Evolutionary conservation across 2,888 invertebrate species (phyloP).

Genomic region (Agriopis aurantiaria): DNA sequence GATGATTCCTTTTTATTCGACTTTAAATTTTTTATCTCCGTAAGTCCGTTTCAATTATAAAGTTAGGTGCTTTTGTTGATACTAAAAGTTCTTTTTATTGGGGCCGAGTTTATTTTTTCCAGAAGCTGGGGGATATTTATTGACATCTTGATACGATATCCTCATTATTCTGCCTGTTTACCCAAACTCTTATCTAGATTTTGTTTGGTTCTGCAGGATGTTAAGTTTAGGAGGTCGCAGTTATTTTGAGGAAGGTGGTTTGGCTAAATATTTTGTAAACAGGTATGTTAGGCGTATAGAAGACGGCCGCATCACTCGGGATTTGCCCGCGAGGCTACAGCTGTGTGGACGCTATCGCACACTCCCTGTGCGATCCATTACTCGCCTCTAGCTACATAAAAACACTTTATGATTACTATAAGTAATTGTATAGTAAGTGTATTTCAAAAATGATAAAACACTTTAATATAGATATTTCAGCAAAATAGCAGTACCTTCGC

Average conservation of each 20-base stretch:
- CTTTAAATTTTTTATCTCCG: conserved; percentile 51
- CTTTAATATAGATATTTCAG: no score
- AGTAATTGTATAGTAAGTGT: no score
- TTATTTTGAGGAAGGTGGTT: background rate
- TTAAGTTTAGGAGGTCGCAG: conserved; percentile 10
- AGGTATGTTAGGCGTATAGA: background rate
- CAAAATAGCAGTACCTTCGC: no score
- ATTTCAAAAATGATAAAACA: no score
- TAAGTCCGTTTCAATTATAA: conserved; percentile 48
- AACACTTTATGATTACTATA: no score
- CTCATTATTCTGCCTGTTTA: conserved; percentile 36
- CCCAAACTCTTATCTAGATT: conserved; percentile 37
- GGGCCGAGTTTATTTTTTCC: conserved; percentile 31
- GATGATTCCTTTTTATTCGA: conserved; percentile 56
- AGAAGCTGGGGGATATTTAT: conserved; percentile 57
- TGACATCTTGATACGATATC: conserved; percentile 66
- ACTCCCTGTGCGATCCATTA: no score
- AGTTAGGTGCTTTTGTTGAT: conserved; percentile 44
- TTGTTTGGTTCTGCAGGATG: conserved; percentile 28
- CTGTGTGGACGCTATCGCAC: no score
- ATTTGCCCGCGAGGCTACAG: no score
- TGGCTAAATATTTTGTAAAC: background rate
- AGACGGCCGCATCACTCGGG: no score
- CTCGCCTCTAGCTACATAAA: no score
- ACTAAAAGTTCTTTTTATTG: conserved; percentile 29